Conservation (phyloP, 2,113 vertebrate species). For the Apteryx mantelli region DNA sequence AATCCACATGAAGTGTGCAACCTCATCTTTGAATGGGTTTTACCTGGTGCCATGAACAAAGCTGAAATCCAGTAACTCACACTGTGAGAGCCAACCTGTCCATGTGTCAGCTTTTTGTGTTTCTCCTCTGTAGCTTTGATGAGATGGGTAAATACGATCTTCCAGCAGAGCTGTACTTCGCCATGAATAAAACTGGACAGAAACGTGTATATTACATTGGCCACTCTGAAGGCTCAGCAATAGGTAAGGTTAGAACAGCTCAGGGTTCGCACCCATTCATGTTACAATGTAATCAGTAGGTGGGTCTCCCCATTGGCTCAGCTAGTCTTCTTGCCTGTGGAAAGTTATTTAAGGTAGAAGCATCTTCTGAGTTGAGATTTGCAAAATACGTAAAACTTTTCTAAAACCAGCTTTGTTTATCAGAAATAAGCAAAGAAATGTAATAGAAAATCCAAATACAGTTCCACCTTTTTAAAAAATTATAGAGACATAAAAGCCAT, state of each 20-base stretch:
- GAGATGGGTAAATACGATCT: conserved; percentile 93
- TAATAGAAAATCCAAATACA: background rate
- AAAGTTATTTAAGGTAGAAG: background rate
- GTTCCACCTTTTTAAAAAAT: background rate
- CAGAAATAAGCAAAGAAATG: background rate
- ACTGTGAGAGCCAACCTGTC: background rate
- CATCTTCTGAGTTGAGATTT: background rate
- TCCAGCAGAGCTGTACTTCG: conserved; percentile 86
- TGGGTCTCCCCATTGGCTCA: background rate
- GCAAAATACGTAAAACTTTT: background rate
- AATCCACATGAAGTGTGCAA: background rate
- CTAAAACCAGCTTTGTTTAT: background rate
- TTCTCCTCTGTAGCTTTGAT: conserved; percentile 78
- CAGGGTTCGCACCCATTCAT: accelerated
- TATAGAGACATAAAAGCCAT: background rate
- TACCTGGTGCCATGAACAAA: background rate
- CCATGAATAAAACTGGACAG: conserved; percentile 86
- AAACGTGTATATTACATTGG: conserved; percentile 86
- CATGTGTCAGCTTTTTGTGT: conserved; percentile 16
- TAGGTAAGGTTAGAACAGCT: conserved; percentile 75
- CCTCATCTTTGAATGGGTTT: background rate
- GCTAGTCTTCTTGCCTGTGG: background rate
- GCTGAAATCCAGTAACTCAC: background rate
- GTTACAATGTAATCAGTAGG: background rate
- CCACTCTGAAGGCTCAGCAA: conserved; percentile 90